Evolutionary conservation across 2,888 invertebrate genomes (phyloP), one percentile per base, ranked within the genome.

Genomic region (Cantharis rustica): DNA sequence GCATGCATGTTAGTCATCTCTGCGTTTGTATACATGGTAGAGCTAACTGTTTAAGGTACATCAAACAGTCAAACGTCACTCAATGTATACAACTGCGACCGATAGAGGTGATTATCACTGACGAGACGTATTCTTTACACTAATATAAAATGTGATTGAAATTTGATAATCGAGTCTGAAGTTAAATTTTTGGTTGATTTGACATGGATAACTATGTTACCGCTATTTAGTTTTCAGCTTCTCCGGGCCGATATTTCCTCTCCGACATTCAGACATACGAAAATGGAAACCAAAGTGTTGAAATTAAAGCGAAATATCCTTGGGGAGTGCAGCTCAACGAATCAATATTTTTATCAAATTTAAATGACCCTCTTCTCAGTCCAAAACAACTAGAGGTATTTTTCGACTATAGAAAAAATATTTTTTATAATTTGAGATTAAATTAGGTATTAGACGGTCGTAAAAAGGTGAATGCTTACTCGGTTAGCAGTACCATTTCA

Each of bases 201-300:
- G 27, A 27, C 20, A 4, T 0, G 10, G 4, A 16, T 16, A 4
- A 9, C n/a, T n/a, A n/a, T 9, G 1, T 10, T 16, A 11, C 10
- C 11, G 63, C 3, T 13, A 63, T 63, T 17, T 11, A 93, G 91
- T 91, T 93, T 85, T 93, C 94, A 75, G 91, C 92, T 3, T 91
- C 92, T 82, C 95, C 96, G 13, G 93, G 94, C 76, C 89, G 93
- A 69, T 95, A 95, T 86, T 86, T 87, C 62, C 86, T 94, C 10
- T 91, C 91, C 69, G 94, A 94, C 82, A 89, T 88, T 84, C 90
- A 87, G 87, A 87, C 84, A 64, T 86, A 89, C 78, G 88, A 89
- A 10, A 86, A 85, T 61, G 87, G 88, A 20, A 83, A 84, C 61
- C 88, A 89, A 73, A 88, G 88, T 71, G 91, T 93, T 3, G 91